Evolutionary conservation across 1,140 invertebrate species (phyloP), one percentile per base, ranked within the genome.

Genomic region (Zaprionus ghesquierei): DNA sequence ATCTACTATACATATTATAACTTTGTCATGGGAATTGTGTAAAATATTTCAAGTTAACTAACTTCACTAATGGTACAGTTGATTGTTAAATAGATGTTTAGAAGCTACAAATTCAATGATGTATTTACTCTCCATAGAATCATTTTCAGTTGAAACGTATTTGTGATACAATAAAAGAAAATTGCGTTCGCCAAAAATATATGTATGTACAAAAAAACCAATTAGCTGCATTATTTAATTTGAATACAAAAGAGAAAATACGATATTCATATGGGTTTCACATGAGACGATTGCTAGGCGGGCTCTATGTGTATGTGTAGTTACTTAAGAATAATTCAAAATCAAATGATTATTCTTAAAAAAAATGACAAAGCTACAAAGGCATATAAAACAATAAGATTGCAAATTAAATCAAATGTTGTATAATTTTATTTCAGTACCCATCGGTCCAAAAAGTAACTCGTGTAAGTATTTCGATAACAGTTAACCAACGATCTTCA

Each of bases 131-230:
- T 33, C 76, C 69, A 79, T 63, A 68, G 75, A 46, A 75, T 63
- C 70, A 78, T 69, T 85, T 74, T 66, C 71, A 68, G 33, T 85
- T 89, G 63, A 74, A 89, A 89, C 65, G 66, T 89, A 90, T 78
- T 90, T 90, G 86, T 90, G 87, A 90, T 82, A 90, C 73, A 90
- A 90, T 80, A 89, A 89, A 89, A 86, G 66, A 59, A 87, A 79
- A 63, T 62, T 74, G 59, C 65, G 64, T 78, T 79, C 58, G 71
- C 71, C 69, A 76, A 63, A 79, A 81, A 68, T 70, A 72, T 35
- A 50, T 44, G 23, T 64, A 55, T 64, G 51, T 61, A 60, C 22
- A 66, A 31, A 51, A 35, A 44, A 44, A 44, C 20, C 9, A 20
- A 44, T 13, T 35, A 35, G 13, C 33, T 58, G 71, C 59, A 50